These are phyloP conservation scores for Agrotis ipsilon DNA, from an alignment of 2,888 invertebrate genomes.

Conservation along the genomic window DNA sequence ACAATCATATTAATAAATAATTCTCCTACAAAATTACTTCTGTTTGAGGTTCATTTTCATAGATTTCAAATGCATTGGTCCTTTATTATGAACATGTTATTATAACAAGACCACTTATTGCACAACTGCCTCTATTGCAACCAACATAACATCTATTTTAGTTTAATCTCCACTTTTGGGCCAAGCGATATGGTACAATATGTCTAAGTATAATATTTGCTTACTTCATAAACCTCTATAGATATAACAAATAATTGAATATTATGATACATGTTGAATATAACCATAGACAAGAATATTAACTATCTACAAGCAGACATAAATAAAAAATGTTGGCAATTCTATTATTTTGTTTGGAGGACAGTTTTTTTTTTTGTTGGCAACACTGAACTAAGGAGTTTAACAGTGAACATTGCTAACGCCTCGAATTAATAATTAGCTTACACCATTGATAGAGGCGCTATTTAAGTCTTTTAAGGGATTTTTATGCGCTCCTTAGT, in stretches of 20 bases:
- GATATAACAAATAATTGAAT: slow-evolving; percentile 62
- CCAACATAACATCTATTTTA: slow-evolving; percentile 36
- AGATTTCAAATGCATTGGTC: slow-evolving; percentile 62
- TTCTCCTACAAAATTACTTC: slow-evolving; percentile 44
- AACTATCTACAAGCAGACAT: slow-evolving; percentile 64
- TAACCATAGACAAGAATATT: slow-evolving; percentile 61
- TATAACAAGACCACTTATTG: slow-evolving; percentile 55
- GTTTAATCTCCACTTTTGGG: slow-evolving; percentile 39
- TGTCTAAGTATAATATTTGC: slow-evolving; percentile 54
- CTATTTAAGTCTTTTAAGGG: slow-evolving; percentile 38
- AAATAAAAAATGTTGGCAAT: slow-evolving; percentile 65
- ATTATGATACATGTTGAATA: slow-evolving; percentile 56
- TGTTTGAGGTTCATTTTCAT: slow-evolving; percentile 41
- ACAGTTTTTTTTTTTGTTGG: slow-evolving; percentile 61
- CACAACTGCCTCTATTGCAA: slow-evolving; percentile 59
- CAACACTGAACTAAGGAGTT: slow-evolving; percentile 57
- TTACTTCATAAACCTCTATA: slow-evolving; percentile 65
- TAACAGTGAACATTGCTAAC: slow-evolving; percentile 37
- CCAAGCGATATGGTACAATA: slow-evolving; percentile 64
- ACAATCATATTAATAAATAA: slow-evolving; percentile 44
- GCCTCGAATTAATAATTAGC: slow-evolving; percentile 37
- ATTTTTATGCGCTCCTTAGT: slow-evolving; percentile 57
- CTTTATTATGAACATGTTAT: slow-evolving; percentile 57
- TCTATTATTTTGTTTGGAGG: slow-evolving; percentile 64
- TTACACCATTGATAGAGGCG: slow-evolving; percentile 18